Evolutionary conservation across 2,888 invertebrate genomes (phyloP).

Genomic region (Dryobotodes eremita): DNA sequence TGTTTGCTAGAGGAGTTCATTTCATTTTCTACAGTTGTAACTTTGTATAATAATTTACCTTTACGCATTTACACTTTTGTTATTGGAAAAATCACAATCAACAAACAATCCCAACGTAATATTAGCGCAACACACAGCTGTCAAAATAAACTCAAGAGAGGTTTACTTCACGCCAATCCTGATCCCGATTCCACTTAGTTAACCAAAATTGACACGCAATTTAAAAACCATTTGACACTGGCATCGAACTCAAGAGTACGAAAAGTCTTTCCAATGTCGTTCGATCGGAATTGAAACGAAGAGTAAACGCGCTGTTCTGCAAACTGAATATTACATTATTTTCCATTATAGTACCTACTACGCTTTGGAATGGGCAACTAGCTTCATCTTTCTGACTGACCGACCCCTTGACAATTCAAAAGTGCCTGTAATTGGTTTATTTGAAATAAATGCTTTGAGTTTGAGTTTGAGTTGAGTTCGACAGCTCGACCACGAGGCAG

Average conservation of each 20-base stretch:
- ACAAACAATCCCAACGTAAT: not conserved
- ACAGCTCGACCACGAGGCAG: not conserved
- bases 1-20: constrained; percentile 2
- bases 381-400: too few relatives aligned
- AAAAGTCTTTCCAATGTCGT: not conserved
- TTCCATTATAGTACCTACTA: too few relatives aligned
- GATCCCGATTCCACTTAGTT: not conserved
- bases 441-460: too few relatives aligned
- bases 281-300: not conserved
- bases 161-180: not conserved
- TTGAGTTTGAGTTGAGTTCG: too few relatives aligned
- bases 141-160: not conserved
- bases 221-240: not conserved
- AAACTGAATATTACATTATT: not conserved
- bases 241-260: not conserved
- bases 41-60: not conserved
- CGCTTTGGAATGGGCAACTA: too few relatives aligned
- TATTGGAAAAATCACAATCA: not conserved
- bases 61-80: not conserved
- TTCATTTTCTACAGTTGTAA: not conserved
- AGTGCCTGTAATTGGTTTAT: too few relatives aligned
- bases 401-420: too few relatives aligned
- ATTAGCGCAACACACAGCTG: not conserved
- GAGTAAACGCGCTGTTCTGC: not conserved
- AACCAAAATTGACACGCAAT: not conserved